Evolutionary conservation across 1,140 invertebrate genomes (phyloP).

Genomic region (Neotoxoptera formosana): DNA sequence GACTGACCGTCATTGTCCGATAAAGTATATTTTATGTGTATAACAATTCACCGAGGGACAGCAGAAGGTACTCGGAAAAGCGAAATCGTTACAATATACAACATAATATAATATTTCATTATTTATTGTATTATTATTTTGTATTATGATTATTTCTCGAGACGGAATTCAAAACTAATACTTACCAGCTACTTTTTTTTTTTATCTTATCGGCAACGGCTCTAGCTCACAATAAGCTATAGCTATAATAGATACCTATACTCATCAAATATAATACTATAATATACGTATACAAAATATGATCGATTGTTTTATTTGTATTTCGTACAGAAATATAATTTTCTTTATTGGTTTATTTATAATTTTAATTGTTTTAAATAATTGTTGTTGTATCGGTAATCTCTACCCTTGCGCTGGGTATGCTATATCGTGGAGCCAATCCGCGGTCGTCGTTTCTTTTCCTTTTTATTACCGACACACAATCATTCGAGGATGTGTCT

Average conservation of each 20-base stretch:
- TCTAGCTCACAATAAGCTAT: not conserved
- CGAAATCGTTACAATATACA: not conserved
- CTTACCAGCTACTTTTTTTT: not conserved
- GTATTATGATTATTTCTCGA: not conserved
- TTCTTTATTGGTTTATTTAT: not conserved
- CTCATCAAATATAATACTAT: no score
- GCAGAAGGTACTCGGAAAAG: not conserved
- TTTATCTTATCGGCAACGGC: not conserved
- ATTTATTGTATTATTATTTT: not conserved
- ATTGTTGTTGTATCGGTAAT: not conserved
- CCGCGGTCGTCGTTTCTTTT: not conserved
- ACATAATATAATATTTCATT: not conserved
- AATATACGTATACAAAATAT: no score
- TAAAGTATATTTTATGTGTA: not conserved
- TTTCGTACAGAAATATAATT: not conserved
- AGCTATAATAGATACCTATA: no score
- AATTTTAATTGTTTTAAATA: not conserved
- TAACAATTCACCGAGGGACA: not conserved
- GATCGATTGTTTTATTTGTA: not conserved
- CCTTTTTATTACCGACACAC: not conserved
- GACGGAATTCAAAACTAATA: not conserved
- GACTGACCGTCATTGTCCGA: not conserved
- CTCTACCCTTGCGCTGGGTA: not conserved
- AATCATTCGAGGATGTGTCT: not conserved
- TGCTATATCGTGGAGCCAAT: not conserved